These are phyloP conservation scores for Brachystomella parvula DNA, from an alignment of 1,140 invertebrate species.

Conservation along the genomic window DNA sequence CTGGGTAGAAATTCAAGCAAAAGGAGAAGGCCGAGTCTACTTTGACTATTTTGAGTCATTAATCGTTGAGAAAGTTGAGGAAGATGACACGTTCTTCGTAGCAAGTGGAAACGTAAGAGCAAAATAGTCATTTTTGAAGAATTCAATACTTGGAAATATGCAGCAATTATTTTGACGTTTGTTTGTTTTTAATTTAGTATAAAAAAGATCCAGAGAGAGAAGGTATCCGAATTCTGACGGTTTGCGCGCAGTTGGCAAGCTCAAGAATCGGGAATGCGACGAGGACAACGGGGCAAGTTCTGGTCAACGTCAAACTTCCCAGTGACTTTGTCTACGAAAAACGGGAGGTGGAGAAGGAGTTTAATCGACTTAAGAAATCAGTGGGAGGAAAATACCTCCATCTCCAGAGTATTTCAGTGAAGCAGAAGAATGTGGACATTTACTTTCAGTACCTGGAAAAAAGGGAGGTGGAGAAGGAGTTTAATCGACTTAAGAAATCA, in stretches of 20 bases:
- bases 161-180: neutral
- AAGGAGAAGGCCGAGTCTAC: slow-evolving; percentile 71
- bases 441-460: slow-evolving; percentile 27
- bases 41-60: slow-evolving; percentile 73
- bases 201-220: neutral
- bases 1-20: slow-evolving; percentile 57
- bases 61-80: slow-evolving; percentile 75
- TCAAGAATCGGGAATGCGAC: neutral
- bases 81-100: slow-evolving; percentile 54
- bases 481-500: neutral
- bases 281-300: neutral
- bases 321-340: neutral
- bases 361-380: neutral
- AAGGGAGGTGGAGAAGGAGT: neutral
- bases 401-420: neutral
- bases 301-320: slow-evolving; percentile 8
- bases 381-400: neutral
- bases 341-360: neutral
- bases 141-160: neutral
- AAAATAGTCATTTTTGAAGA: neutral
- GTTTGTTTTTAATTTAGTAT: neutral
- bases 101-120: neutral
- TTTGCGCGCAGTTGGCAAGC: neutral
- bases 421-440: neutral
- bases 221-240: neutral